Evolutionary conservation across 2,888 invertebrate species (phyloP), one percentile per base, ranked within the genome.

Genomic region (Rhyacophila evoluta): DNA sequence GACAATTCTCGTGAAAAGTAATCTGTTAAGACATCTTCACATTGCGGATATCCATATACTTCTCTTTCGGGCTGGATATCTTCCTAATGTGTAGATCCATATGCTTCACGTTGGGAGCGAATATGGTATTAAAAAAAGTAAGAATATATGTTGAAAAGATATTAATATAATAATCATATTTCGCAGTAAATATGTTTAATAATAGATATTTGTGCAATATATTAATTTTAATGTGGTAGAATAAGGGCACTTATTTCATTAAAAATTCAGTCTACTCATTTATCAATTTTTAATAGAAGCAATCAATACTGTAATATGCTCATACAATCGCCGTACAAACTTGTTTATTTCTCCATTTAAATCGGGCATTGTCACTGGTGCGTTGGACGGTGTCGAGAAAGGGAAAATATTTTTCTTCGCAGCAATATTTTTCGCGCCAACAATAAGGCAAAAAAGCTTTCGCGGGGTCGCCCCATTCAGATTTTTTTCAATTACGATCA

Each of bases 401-500:
- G 37, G 25, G 78, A 29, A 78, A 74, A 73, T 72, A 78, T 78
- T 78, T 75, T 71, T 72, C 77, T 41, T 69, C 74, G 10, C 36
- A 70, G 70, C 28, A 10, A 15, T 37, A 75, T 75, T 70, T 72
- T 75, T 71, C 70, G 67, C 39, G 55, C 29, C 19, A 11, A 70
- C 38, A 75, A 75, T 70, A 72, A 37, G 38, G 38, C 39, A 29
- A 38, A 75, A 75, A 75, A 75, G 33, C 28, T 37, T 55, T 28
- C 39, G 27, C 41, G 33, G 41, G 55, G 27, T 38, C 55, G 55
- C n/a, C 39, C 41, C 15, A 74, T 74, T 74, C 68, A 28, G 28
- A 70, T 15, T 33, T 74, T 78, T 78, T 78, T 74, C 74, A 78
- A 74, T 78, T 78, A 78, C 11, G 72, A 28, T 38, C 39, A 38